Evolutionary conservation across 2,113 vertebrate species (phyloP), one percentile per base, ranked within the genome.

Genomic region (Bos indicus): DNA sequence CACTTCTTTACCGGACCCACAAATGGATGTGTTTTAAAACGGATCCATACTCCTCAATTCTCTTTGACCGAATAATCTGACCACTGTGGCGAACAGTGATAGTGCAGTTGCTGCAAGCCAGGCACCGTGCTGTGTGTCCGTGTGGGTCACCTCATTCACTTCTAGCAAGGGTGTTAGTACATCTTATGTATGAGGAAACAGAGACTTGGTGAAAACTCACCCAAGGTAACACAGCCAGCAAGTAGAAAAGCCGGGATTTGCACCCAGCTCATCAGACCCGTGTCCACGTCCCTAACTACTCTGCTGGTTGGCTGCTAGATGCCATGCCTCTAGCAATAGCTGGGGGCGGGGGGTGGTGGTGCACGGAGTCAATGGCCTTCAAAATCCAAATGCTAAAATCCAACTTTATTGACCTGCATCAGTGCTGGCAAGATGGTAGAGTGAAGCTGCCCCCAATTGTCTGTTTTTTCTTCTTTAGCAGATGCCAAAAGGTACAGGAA

Each of bases 61-160:
- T 17, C 48, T 33, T 33, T 19, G 19, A 28, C 48, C 82, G 96
- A 33, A 16, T 59, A 43, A 36, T 6, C 36, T 43, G 21, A 30
- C 71, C n/a, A 30, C 15, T 1, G 1, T 5, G 19, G 52, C 19
- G 7, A n/a, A 15, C 7, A 12, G 77, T 77, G 59, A n/a, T 6
- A 7, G 51, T 5, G 77, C 54, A 10, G 54, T 30, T n/a, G 57
- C 16, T 25, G 5, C 17, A 7, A 1, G 1, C 71, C 46, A 15
- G 4, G 77, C 36, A 17, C 46, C 12, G 2, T 43, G 71, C 71
- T 77, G 36, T 77, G 23, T 77, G 8, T 36, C 26, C 57, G 5
- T 12, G 0, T 5, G 21, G 40, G 26, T 77, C 26, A 1, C 13
- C 23, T 12, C 28, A 7, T 6, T n/a, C 17, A 6, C 28, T 30